Evolutionary conservation across 2,888 invertebrate species (phyloP), one percentile per base, ranked within the genome.

Genomic region (Julus scandinavius): DNA sequence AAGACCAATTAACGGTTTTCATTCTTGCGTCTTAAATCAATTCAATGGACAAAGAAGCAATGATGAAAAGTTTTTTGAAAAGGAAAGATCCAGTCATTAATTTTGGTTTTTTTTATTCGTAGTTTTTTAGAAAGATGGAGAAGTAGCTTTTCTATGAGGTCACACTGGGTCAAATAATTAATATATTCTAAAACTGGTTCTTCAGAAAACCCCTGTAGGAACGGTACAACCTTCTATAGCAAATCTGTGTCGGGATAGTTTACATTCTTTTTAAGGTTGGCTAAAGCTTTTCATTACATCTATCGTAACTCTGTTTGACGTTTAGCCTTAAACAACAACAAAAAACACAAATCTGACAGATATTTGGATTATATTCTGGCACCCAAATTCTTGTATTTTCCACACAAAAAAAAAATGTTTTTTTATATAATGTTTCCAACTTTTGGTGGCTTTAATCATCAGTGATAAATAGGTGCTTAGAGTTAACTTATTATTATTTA

Each of bases 111-210:
- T 20, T n/a, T 20, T 63, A 1, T 63, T n/a, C n/a, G 63, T 63
- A 63, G n/a, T 63, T n/a, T 63, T 63, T 58, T 58, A 63, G 63
- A 20, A 63, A 63, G 63, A 5, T 63, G 63, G 20, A 63, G 9
- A 63, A 63, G 63, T 15, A 63, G 63, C 20, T 20, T 63, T 20
- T n/a, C 20, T 20, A 63, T 63, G 63, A 63, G 63, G 63, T 63
- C 63, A 63, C 15, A n/a, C 63, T 63, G 63, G 63, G 63, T 63
- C 63, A 63, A 63, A 15, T 63, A 63, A 63, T 63, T 63, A 63
- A 63, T 63, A 63, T 20, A 63, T 63, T 63, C 20, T 63, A n/a
- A 63, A 63, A 63, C 63, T 63, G 63, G 63, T 63, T 63, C n/a
- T 63, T 63, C 63, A 20, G 5, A 20, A 20, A 63, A 63, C 63